Evolutionary conservation across 2,888 invertebrate species (phyloP), one percentile per base, ranked within the genome.

Genomic region (Hypsopygia costalis): DNA sequence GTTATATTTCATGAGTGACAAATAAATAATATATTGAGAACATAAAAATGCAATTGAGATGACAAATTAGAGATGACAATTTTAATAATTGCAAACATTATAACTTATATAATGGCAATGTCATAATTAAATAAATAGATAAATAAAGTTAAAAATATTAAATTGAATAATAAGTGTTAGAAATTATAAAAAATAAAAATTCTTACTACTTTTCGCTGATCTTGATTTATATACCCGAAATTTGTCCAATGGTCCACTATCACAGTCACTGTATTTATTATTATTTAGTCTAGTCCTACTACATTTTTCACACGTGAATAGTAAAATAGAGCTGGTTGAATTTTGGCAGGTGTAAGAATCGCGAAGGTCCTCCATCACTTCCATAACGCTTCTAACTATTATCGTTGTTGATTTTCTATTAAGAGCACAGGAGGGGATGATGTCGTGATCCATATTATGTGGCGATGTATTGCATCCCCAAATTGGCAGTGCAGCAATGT

Each of bases 261-360:
- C 87, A 88, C 87, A 82, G 70, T 81, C 87, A 88, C 86, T 82
- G 58, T 69, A 75, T 77, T 72, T 62, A 69, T 72, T 62, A 69
- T 72, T 81, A 78, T 65, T 69, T 59, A 72, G 68, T 75, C 81
- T 85, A 73, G 79, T 86, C 66, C 83, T 81, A 65, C 56, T 62
- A 61, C 86, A 87, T 66, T 68, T 69, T 72, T 81, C 81, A 85
- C 86, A 87, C 62, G 61, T 65, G 52, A 74, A 57, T 11, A 66
- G 62, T 52, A 56, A 51, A 46, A 55, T 59, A 46, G 68, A 56
- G 50, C 52, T 60, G 38, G 49, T 55, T 50, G 60, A 50, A 41
- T 51, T 47, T 44, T 62, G 62, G 50, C 60, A 62, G 53, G 43
- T 51, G 39, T 58, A 54, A 44, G 60, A 55, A 41, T 55, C 54